These are phyloP conservation scores for Drosophila yooni DNA, from an alignment of 2,888 invertebrate species.

Conservation along the genomic window DNA sequence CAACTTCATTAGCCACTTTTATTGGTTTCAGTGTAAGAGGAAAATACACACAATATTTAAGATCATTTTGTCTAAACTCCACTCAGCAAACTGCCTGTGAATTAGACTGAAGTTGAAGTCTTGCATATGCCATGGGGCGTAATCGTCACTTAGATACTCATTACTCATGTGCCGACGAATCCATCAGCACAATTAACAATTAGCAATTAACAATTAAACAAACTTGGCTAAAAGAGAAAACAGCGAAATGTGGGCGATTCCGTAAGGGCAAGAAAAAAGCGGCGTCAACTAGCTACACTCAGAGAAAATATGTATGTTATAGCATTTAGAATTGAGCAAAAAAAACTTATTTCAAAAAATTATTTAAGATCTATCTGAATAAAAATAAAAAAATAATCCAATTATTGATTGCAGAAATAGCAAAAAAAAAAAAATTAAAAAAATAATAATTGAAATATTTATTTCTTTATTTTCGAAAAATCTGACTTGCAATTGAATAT, in stretches of 20 bases:
- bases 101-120: not conserved
- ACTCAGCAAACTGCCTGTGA: not conserved
- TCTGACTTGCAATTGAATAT: rapidly evolving
- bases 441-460: not conserved
- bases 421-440: too few species aligned
- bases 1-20: not conserved
- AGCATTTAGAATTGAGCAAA: not conserved
- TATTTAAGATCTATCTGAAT: rapidly evolving
- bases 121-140: conserved; percentile 38
- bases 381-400: not conserved
- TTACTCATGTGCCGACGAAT: conserved; percentile 72
- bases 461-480: not conserved
- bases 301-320: not conserved
- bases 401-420: too few species aligned
- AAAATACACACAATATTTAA: not conserved
- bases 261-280: not conserved
- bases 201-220: conserved; percentile 14
- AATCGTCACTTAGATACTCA: conserved; percentile 67
- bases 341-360: not conserved
- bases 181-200: conserved; percentile 51
- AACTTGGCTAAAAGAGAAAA: conserved; percentile 13
- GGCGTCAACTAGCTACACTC: not conserved
- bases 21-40: not conserved
- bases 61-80: not conserved
- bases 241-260: conserved; percentile 24